These are phyloP conservation scores for Notocelia uddmanniana DNA, from an alignment of 2,888 invertebrate species.

Conservation along the genomic window DNA sequence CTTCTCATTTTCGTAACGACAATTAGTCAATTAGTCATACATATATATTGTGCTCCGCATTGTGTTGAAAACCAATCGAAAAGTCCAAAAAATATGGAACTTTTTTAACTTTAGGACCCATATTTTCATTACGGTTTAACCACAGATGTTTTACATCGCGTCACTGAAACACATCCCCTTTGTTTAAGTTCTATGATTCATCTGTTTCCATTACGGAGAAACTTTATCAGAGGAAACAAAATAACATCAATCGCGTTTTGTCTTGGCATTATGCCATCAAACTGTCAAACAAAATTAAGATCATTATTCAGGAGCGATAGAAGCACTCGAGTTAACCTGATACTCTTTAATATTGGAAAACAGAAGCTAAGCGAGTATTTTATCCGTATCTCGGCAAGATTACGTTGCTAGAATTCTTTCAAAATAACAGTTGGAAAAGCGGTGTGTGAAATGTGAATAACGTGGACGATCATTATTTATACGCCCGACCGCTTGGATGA, in stretches of 20 bases:
- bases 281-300: slow-evolving; percentile 44
- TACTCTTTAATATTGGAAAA: slow-evolving; percentile 10
- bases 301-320: slow-evolving; percentile 35
- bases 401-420: background rate
- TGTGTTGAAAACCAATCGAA: no score
- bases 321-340: slow-evolving; percentile 6
- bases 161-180: slow-evolving; percentile 11
- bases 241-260: slow-evolving; percentile 37
- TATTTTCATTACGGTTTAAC: background rate
- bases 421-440: background rate
- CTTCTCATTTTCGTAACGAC: no score
- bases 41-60: no score
- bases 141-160: background rate
- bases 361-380: background rate
- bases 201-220: slow-evolving; percentile 29
- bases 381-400: background rate
- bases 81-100: no score
- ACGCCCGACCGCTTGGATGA: no score
- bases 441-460: background rate
- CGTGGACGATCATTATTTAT: background rate
- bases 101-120: no score
- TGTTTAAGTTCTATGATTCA: slow-evolving; percentile 29
- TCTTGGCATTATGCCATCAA: slow-evolving; percentile 33
- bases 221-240: slow-evolving; percentile 29
- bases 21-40: no score